Conservation (phyloP, 1,140 invertebrate species). For the Littorina saxatilis region DNA sequence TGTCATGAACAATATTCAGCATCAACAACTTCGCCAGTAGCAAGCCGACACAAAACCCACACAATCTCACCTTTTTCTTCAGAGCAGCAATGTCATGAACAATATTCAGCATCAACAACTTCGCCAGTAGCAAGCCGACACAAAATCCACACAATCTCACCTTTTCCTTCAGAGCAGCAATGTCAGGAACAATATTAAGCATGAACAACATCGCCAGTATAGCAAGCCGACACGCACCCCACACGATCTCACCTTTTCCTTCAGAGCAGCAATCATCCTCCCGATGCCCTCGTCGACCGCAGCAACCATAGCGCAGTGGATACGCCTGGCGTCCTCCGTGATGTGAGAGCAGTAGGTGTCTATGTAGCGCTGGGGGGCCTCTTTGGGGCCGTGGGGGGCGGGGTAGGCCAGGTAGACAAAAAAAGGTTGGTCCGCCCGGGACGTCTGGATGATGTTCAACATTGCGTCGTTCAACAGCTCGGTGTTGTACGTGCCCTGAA, state of each 20-base stretch:
- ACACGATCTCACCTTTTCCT: conserved; percentile 14
- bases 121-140: too few species aligned
- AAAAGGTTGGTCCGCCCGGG: conserved; percentile 39
- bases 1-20: too few species aligned
- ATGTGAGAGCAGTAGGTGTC: background rate
- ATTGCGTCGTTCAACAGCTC: background rate
- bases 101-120: too few species aligned
- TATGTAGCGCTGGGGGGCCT: conserved; percentile 68
- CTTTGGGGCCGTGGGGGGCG: conserved; percentile 50
- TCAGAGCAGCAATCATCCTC: conserved; percentile 46
- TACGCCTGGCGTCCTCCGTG: background rate
- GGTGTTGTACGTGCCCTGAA: conserved; percentile 11
- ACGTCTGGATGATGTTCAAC: background rate
- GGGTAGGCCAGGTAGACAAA: conserved; percentile 58
- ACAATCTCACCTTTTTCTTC: too few species aligned
- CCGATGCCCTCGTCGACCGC: conserved; percentile 59
- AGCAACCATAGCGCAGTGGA: conserved; percentile 53
- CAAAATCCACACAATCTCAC: too few species aligned
- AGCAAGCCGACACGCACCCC: too few species aligned
- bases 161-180: too few species aligned
- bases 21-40: too few species aligned
- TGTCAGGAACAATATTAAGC: too few species aligned
- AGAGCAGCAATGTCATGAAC: too few species aligned
- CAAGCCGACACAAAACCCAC: too few species aligned
- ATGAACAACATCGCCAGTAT: too few species aligned